Conservation (phyloP, 2,113 vertebrate species). For the Chroicocephalus ridibundus region DNA sequence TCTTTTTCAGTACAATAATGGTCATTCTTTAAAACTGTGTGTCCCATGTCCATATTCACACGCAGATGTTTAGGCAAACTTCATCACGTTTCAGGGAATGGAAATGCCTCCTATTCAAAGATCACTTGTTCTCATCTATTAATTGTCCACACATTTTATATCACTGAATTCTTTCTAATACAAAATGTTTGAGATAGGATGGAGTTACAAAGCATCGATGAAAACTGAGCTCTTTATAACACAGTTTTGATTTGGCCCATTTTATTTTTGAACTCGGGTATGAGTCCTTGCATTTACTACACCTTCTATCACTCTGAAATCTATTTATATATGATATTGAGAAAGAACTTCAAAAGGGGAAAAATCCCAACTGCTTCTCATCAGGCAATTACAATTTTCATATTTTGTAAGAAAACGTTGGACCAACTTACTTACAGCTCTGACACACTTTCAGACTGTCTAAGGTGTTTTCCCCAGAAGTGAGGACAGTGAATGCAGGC, state of each 20-base stretch:
- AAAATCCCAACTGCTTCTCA: neutral
- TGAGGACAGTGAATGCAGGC: neutral
- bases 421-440: neutral
- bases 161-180: neutral
- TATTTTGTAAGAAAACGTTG: neutral
- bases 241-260: neutral
- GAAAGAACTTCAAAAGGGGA: neutral
- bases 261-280: neutral
- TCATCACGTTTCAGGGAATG: neutral
- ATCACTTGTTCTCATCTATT: neutral
- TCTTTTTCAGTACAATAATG: neutral
- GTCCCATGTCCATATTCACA: neutral
- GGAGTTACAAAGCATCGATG: neutral
- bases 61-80: neutral
- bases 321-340: neutral
- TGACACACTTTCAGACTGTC: neutral
- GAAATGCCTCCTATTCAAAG: neutral
- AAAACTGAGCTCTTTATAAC: neutral
- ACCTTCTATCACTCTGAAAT: neutral
- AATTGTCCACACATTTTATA: neutral
- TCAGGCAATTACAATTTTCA: neutral
- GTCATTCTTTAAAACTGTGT: neutral
- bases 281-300: neutral
- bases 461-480: neutral
- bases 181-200: neutral